Conservation (phyloP, 2,888 invertebrate genomes). For the Sarcophaga variegata region DNA sequence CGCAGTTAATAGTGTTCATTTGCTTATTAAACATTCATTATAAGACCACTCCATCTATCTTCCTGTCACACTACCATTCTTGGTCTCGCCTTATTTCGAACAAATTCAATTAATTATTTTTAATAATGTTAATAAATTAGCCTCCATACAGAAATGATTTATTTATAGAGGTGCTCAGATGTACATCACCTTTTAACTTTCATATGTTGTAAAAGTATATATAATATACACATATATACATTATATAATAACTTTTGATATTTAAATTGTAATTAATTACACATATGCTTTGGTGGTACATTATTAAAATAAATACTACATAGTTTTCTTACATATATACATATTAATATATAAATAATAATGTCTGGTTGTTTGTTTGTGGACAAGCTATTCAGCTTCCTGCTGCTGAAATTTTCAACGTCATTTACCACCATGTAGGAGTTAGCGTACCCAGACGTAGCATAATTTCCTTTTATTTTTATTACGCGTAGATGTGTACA, state of each 20-base stretch:
- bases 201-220: too few relatives aligned
- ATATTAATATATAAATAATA: neutral
- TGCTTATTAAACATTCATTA: neutral
- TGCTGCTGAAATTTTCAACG: too few relatives aligned
- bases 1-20: neutral
- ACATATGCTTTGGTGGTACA: neutral
- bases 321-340: neutral
- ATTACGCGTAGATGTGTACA: too few relatives aligned
- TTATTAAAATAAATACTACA: too few relatives aligned
- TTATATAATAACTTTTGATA: neutral
- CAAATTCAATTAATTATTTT: conserved; percentile 11
- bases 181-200: too few relatives aligned
- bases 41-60: too few relatives aligned
- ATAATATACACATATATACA: neutral
- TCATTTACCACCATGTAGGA: too few relatives aligned
- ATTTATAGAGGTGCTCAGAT: neutral
- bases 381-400: neutral
- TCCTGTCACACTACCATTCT: too few relatives aligned
- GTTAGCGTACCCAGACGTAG: too few relatives aligned
- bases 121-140: neutral
- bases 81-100: too few relatives aligned
- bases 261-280: neutral
- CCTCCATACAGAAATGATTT: neutral
- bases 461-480: too few relatives aligned
- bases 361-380: neutral